phyloP scores from a whole-genome alignment of 1,140 invertebrate species.

The Trichonephila clavipes region DNA sequence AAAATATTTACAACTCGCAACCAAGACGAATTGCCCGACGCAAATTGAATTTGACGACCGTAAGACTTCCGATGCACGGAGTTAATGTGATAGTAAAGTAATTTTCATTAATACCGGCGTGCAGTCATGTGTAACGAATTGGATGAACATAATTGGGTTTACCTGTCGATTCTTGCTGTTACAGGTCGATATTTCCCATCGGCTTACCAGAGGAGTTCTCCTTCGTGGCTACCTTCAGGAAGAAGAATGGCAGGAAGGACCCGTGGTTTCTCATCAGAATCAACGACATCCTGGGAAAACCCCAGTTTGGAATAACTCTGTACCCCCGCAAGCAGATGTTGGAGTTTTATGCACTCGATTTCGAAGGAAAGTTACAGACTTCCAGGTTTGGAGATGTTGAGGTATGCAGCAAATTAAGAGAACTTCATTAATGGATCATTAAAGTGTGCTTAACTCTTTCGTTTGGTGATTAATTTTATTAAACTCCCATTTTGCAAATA shows the following conservation, averaged over 20 bases:
- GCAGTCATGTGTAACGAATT: not conserved
- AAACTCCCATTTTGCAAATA: no score
- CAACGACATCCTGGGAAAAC: conserved; percentile 83
- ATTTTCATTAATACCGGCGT: not conserved
- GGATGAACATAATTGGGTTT: not conserved
- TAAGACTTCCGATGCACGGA: not conserved
- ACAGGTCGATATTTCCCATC: conserved; percentile 85
- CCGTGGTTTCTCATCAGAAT: conserved; percentile 88
- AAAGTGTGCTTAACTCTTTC: no score
- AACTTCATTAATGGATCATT: no score
- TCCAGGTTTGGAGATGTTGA: conserved; percentile 83
- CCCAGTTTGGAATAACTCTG: conserved; percentile 87
- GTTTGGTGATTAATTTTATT: no score
- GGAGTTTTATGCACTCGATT: conserved; percentile 85
- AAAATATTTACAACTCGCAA: not conserved
- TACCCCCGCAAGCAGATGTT: conserved; percentile 85
- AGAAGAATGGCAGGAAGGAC: conserved; percentile 83
- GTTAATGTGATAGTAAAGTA: not conserved
- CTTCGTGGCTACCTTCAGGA: conserved; percentile 86
- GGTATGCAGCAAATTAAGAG: conserved; percentile 80
- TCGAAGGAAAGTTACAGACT: conserved; percentile 84
- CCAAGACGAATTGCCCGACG: not conserved
- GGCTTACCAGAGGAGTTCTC: conserved; percentile 88
- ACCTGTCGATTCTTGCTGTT: conserved; percentile 21
- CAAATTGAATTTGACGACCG: not conserved